Percentiles rank a stretch among this genome's conserved stretches.
Conservation (phyloP, 2,113 vertebrate species). For the Chrysemys picta region DNA sequence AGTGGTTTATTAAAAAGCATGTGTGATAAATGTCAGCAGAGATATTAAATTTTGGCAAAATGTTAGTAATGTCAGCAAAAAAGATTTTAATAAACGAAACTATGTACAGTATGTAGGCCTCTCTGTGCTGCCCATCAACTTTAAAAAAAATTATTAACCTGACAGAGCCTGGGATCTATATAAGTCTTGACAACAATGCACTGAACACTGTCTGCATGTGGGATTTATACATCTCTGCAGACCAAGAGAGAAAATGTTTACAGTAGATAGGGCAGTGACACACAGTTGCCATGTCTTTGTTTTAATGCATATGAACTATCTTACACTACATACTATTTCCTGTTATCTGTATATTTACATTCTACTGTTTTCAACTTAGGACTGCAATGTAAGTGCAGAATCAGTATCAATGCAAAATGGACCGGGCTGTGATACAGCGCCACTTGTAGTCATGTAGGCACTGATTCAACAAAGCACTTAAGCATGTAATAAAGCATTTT, state of each 20-base stretch:
- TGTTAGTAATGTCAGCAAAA: not conserved
- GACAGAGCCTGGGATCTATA: not conserved
- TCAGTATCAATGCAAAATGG: not conserved
- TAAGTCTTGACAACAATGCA: not conserved
- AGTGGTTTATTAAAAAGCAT: not conserved
- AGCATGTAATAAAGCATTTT: not conserved
- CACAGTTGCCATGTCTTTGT: not conserved
- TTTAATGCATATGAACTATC: not conserved
- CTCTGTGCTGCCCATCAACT: not conserved
- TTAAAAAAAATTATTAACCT: not conserved
- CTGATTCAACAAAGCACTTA: slow-evolving; percentile 2
- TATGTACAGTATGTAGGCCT: not conserved
- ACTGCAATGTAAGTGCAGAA: not conserved
- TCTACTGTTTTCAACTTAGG: slow-evolving; percentile 9
- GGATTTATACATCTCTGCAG: not conserved
- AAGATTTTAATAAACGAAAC: not conserved
- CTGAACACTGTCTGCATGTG: not conserved
- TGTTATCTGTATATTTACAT: not conserved
- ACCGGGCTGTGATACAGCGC: not conserved
- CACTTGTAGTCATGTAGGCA: not conserved
- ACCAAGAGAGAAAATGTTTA: slow-evolving; percentile 22
- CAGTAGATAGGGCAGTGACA: not conserved
- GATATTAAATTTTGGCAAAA: not conserved
- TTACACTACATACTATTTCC: not conserved
- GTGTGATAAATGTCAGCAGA: not conserved